Percentiles rank a stretch among this genome's conserved stretches.
Evolutionary conservation across 2,888 invertebrate species (phyloP).

Genomic region (Choristoneura rosaceana): DNA sequence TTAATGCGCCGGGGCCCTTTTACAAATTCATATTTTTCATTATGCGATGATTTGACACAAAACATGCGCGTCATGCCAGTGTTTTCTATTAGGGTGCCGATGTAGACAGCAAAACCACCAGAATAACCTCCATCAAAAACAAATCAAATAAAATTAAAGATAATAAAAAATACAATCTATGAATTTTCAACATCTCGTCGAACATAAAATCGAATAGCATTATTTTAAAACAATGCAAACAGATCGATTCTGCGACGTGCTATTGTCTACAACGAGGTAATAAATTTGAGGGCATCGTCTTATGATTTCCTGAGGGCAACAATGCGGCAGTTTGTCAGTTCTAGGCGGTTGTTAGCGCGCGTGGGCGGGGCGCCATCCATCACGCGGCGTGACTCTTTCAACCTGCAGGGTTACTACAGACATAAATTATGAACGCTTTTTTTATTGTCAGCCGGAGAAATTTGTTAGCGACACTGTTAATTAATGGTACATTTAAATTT

Average conservation of each 20-base stretch:
- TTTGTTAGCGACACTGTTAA: conserved; percentile 78
- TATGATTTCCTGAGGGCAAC: conserved; percentile 72
- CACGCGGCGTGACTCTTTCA: conserved; percentile 83
- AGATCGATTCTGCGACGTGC: conserved; percentile 45
- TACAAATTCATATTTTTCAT: conserved; percentile 76
- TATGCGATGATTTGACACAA: conserved; percentile 76
- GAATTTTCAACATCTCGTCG: background rate
- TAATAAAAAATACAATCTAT: background rate
- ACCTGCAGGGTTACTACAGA: conserved; percentile 76
- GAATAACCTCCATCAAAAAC: conserved; percentile 28
- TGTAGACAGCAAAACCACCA: conserved; percentile 56
- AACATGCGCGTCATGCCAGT: conserved; percentile 70
- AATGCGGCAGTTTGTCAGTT: conserved; percentile 78
- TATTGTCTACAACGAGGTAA: conserved; percentile 56
- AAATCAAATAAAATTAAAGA: background rate
- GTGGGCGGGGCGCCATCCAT: conserved; percentile 81
- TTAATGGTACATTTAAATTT: conserved; percentile 69
- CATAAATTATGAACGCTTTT: conserved; percentile 77
- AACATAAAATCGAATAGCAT: background rate
- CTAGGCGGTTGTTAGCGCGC: conserved; percentile 73
- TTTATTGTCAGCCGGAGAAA: conserved; percentile 75
- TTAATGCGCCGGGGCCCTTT: conserved; percentile 64
- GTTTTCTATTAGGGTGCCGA: conserved; percentile 66
- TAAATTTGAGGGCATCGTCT: conserved; percentile 70
- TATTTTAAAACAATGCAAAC: conserved; percentile 47